Percentiles rank a stretch among this genome's conserved stretches.
Evolutionary conservation across 2,113 vertebrate genomes (phyloP).

Genomic region (sheep (Ovis aries)): ARS-UI_Ramb_v3.0 NC_056056.1:211630001-211630500

Average conservation of each 20-base stretch:
- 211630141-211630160: neutral
- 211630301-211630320: neutral
- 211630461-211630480: neutral
- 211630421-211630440: neutral
- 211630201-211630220: neutral
- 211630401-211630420: neutral
- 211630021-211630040: neutral
- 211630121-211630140: neutral
- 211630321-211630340: neutral
- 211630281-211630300: neutral
- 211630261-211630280: neutral
- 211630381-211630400: neutral
- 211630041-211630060: neutral
- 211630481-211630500: neutral
- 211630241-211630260: neutral
- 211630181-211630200: neutral
- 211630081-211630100: constrained; percentile 5
- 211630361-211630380: neutral
- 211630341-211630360: neutral
- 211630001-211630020: neutral
- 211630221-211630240: neutral
- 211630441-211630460: neutral
- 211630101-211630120: neutral
- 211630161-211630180: constrained; percentile 12
- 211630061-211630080: neutral